Percentiles rank a stretch among this genome's conserved stretches.
Conservation (phyloP, 1,140 invertebrate species). For the Antheraea pernyi region DNA sequence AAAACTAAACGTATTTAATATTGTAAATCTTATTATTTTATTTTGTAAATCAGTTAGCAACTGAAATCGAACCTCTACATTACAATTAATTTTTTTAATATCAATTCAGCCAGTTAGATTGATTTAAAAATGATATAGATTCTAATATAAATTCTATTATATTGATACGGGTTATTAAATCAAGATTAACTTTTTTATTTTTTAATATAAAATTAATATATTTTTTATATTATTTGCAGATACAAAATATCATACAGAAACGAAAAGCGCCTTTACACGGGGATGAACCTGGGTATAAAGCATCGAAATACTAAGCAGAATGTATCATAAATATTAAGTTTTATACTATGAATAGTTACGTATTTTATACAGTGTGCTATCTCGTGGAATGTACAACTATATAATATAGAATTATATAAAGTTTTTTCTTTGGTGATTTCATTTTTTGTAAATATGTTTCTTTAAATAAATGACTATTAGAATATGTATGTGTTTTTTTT, state of each 20-base stretch:
- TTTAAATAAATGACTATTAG: background rate
- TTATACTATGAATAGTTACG: background rate
- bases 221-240: constrained; percentile 38
- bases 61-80: too few species aligned
- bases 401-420: background rate
- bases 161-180: too few species aligned
- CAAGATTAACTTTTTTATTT: too few species aligned
- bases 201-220: too few species aligned
- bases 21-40: too few species aligned
- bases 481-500: background rate
- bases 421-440: background rate
- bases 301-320: constrained; percentile 72
- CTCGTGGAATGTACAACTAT: background rate
- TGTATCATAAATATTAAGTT: background rate
- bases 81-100: too few species aligned
- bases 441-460: background rate
- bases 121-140: too few species aligned
- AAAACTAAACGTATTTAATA: too few species aligned
- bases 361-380: background rate
- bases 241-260: constrained; percentile 85
- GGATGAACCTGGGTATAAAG: constrained; percentile 78
- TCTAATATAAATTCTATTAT: too few species aligned
- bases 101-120: too few species aligned
- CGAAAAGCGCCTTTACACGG: constrained; percentile 71
- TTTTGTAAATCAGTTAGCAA: too few species aligned